Evolutionary conservation across 2,797 vertebrate genomes (phyloP).

Genomic region (Acridotheres tristis): DNA sequence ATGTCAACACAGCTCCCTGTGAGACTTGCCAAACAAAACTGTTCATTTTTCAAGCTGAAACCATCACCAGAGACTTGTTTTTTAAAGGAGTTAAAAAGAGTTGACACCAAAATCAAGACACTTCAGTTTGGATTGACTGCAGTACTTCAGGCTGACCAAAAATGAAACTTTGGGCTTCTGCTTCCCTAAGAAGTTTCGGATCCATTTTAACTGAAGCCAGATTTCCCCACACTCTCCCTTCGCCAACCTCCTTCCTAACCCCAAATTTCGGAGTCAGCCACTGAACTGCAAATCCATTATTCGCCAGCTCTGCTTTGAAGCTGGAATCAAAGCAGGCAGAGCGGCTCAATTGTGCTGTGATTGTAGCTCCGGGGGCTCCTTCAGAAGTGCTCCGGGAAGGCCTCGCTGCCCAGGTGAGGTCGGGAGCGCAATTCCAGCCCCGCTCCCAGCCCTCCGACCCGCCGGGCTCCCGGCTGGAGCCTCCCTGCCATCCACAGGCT

Average conservation of each 20-base stretch:
- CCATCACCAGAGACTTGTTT: neutral
- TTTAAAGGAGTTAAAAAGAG: neutral
- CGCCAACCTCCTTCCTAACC: constrained; percentile 11
- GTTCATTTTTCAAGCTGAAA: neutral
- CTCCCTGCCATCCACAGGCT: neutral
- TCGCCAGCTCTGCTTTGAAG: constrained; percentile 52
- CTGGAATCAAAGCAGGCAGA: constrained; percentile 34
- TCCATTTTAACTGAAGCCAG: constrained; percentile 14
- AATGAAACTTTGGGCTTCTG: neutral
- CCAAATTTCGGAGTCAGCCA: constrained; percentile 15
- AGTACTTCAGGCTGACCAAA: neutral
- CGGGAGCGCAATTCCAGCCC: neutral
- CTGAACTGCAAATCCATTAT: constrained; percentile 17
- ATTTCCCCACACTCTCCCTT: constrained; percentile 9
- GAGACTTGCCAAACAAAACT: constrained; percentile 36
- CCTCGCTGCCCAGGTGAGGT: neutral
- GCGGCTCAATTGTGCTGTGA: constrained; percentile 1
- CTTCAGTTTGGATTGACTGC: neutral
- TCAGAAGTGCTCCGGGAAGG: constrained; percentile 6
- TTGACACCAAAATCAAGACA: neutral
- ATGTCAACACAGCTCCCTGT: neutral
- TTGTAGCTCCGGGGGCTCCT: neutral
- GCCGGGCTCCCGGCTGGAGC: neutral
- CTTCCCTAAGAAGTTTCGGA: neutral
- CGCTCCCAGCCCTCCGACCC: neutral